Percentiles rank a stretch among this genome's conserved stretches.
phyloP scores from a whole-genome alignment of 2,113 vertebrate genomes.

The Pterocles gutturalis region DNA sequence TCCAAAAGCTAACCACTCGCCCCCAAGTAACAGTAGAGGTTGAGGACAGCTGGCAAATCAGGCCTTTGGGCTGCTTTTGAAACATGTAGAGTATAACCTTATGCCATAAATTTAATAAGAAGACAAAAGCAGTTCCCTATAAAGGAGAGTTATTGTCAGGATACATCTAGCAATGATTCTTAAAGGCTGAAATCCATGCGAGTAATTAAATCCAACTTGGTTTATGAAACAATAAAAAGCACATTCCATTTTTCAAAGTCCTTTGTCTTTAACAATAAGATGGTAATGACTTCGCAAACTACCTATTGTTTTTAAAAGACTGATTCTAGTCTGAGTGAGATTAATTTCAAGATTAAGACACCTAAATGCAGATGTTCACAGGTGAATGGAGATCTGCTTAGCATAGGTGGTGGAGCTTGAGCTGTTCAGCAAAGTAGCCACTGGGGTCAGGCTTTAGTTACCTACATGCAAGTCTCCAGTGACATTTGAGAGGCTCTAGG shows the following conservation, averaged over 20 bases:
- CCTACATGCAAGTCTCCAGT: neutral
- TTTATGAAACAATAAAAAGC: neutral
- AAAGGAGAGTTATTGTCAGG: neutral
- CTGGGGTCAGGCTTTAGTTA: neutral
- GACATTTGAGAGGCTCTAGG: neutral
- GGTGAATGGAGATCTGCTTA: neutral
- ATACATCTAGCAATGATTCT: neutral
- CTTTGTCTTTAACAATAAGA: neutral
- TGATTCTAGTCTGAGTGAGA: neutral
- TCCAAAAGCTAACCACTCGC: neutral
- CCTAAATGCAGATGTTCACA: neutral
- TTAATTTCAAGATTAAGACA: neutral
- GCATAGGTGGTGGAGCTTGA: neutral
- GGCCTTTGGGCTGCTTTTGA: neutral
- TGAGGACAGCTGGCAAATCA: constrained; percentile 46
- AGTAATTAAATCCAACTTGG: neutral
- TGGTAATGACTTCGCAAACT: neutral
- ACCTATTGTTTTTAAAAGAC: neutral
- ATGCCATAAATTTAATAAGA: constrained; percentile 1
- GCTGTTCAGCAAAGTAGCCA: neutral
- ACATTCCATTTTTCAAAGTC: neutral
- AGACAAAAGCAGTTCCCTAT: neutral
- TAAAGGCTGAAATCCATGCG: neutral
- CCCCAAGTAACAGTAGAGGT: neutral
- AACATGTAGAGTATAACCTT: neutral